Evolutionary conservation across 2,797 vertebrate species (phyloP), one percentile per base, ranked within the genome.

Genomic region (Setipinna tenuifilis): DNA sequence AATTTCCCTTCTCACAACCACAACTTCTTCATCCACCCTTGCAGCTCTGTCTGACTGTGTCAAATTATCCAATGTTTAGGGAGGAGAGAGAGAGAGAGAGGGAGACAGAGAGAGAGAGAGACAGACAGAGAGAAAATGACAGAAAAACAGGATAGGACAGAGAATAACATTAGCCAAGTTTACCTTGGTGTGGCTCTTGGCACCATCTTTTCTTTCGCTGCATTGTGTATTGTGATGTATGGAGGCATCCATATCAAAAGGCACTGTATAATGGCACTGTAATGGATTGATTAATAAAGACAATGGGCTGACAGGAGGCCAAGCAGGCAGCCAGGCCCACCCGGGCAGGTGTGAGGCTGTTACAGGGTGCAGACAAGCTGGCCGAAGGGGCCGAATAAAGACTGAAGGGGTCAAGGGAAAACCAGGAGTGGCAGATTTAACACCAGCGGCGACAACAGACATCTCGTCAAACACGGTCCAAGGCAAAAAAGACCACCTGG

Each of bases 251-350:
- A 84, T 81, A 87, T 84, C 85, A 87, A 86, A 85, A 44, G 68
- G 61, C n/a, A 44, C 23, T 78, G 44, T 71, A 71, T 83, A 59
- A 41, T 46, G 75, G 21, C 25, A 75, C 17, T 83, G 57, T 65
- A 44, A 87, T 50, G 25, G 54, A 44, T 82, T 89, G 44, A 78
- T 86, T 91, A 46, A 23, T 62, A 11, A 88, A 85, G 58, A 46
- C 82, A 82, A 81, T 86, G 78, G 83, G 75, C 58, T 44, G 21
- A 68, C 78, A 80, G 80, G 58, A 28, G 62, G 17, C 2, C 68
- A 35, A 75, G 80, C 82, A 28, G 25, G 61, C 41, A 48, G 46
- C 54, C 62, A 84, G 84, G 59, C 57, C 57, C 44, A 83, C 83
- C 62, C 23, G 54, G 54, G 48, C 58, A 87, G 25, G 71, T 81